phyloP scores from a whole-genome alignment of 2,888 invertebrate genomes.

The Cheiracanthium punctorium region DNA sequence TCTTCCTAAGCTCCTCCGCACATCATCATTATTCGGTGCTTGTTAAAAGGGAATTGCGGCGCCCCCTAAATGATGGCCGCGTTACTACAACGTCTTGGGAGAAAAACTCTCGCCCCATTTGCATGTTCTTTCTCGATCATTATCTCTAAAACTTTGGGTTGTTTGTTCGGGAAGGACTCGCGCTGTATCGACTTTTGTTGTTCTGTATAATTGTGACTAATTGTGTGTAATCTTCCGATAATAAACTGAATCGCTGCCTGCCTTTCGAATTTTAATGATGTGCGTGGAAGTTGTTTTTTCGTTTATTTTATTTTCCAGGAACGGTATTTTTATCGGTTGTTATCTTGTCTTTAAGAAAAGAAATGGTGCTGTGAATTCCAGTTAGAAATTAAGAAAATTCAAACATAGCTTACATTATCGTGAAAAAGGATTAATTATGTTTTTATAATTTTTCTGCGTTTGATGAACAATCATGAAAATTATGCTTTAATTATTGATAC shows the following conservation, averaged over 20 bases:
- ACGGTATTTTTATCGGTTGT: too few relatives aligned
- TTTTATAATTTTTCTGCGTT: too few relatives aligned
- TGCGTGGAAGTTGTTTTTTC: too few relatives aligned
- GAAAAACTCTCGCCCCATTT: neutral
- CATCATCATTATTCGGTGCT: neutral
- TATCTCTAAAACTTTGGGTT: neutral
- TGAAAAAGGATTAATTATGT: too few relatives aligned
- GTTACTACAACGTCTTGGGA: neutral
- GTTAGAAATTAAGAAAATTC: too few relatives aligned
- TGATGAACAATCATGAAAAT: too few relatives aligned
- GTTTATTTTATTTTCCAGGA: too few relatives aligned
- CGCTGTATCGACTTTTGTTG: too few relatives aligned
- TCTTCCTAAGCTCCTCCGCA: neutral
- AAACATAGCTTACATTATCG: too few relatives aligned
- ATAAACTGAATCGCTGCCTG: neutral
- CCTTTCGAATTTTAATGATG: neutral
- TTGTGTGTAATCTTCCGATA: neutral
- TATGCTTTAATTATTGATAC: too few relatives aligned
- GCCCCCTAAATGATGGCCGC: neutral
- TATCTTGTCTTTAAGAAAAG: too few relatives aligned
- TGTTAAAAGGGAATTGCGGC: constrained; percentile 15
- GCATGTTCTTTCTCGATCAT: neutral
- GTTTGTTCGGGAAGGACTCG: neutral
- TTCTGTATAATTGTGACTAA: neutral
- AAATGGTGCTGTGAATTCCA: too few relatives aligned